Evolutionary conservation across 2,797 vertebrate species (phyloP), one percentile per base, ranked within the genome.

Genomic region (Mallotus villosus): DNA sequence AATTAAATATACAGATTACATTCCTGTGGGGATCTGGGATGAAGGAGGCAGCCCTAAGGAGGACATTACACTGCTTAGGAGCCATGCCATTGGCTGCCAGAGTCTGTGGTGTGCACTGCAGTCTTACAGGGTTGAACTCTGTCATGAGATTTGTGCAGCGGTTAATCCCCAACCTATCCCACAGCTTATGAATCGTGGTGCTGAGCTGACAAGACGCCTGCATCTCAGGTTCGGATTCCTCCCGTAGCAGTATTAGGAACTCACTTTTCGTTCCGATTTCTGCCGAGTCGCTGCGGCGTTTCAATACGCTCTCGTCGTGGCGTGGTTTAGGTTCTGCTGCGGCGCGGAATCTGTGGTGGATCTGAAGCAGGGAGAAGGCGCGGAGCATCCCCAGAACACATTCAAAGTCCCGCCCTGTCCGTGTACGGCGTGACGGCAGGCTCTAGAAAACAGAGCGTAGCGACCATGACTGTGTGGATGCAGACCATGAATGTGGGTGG

Each of bases 1-100:
- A 91, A 79, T 84, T 63, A 90, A 90, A 90, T 91, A 83, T 92
- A 91, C 88, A 91, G 81, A 80, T 90, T 90, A 93, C 90, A 92
- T 92, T 92, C 91, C 85, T 90, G 91, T 81, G 71, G 80, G 80
- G 76, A 80, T 86, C 74, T 81, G 79, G 74, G 74, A 62, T 76
- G 64, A 65, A 80, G 80, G 75, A 81, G 51, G 19, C 1, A 5
- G 76, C 73, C 74, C 64, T 63, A 68, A 73, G 74, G 72, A 84
- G 67, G 70, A 75, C 75, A 87, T 75, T 60, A 80, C 78, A 9
- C 34, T 77, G 81, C 78, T 81, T 72, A 58, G 68, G 68, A 84
- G 63, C 74, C 34, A 9, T 6, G 14, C 21, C n/a, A 68, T 41
- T 67, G 68, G 63, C 62, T 58, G 34, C 27, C 66, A 70, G 27